A percentile compares a stretch with the other conserved stretches of the same genome.
Evolutionary conservation across 2,888 invertebrate genomes (phyloP).

Genomic region (Tetanocera ferruginea): DNA sequence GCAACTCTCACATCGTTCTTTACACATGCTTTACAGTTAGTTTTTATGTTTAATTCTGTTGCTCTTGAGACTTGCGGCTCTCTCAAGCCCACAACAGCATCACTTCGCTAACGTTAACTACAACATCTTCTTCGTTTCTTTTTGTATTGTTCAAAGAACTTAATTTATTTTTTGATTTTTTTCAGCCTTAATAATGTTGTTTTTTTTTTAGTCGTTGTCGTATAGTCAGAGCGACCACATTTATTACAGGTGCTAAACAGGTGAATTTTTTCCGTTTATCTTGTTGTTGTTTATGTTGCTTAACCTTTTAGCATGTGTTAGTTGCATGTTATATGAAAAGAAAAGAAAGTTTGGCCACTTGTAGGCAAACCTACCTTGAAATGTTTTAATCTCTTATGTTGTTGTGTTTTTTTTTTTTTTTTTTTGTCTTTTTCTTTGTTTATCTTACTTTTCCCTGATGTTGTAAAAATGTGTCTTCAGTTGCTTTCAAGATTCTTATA

Average conservation of each 20-base stretch:
- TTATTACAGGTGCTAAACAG: slow-evolving; percentile 31
- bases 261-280: slow-evolving; percentile 16
- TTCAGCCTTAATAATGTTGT: neutral
- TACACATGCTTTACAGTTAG: neutral
- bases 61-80: neutral
- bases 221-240: slow-evolving; percentile 6
- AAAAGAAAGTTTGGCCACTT: slow-evolving; percentile 32
- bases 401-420: neutral
- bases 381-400: neutral
- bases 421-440: neutral
- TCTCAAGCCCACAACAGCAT: neutral
- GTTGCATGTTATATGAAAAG: neutral
- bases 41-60: neutral
- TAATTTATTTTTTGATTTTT: neutral
- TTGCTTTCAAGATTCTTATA: slow-evolving; percentile 10
- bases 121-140: neutral
- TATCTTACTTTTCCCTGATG: slow-evolving; percentile 14
- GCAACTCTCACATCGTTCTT: neutral
- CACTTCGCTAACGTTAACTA: neutral
- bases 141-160: neutral
- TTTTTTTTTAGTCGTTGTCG: slow-evolving; percentile 7
- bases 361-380: slow-evolving; percentile 12
- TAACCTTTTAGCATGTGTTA: slow-evolving; percentile 15
- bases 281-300: slow-evolving; percentile 20
- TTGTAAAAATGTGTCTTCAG: slow-evolving; percentile 6